A percentile compares a stretch with the other conserved stretches of the same genome.
Conservation (phyloP, 2,888 invertebrate genomes). For the Leucozona laternaria region DNA sequence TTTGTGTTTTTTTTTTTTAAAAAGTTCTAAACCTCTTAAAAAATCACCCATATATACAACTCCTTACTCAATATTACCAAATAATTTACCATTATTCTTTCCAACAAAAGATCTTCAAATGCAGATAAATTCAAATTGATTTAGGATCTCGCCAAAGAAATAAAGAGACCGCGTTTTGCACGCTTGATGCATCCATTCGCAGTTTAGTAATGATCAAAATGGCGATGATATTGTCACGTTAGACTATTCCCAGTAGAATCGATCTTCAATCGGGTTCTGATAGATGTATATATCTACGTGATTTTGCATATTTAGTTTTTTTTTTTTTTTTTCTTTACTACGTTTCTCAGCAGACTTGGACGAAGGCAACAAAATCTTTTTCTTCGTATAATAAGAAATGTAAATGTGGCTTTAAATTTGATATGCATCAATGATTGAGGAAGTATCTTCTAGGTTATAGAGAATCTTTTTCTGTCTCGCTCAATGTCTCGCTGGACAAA, state of each 20-base stretch:
- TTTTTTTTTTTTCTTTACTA: not conserved
- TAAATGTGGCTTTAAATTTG: conserved; percentile 69
- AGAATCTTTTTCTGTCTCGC: not conserved
- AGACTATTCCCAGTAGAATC: conserved; percentile 36
- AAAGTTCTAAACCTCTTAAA: too few relatives aligned
- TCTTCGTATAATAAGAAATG: conserved; percentile 57
- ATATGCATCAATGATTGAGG: conserved; percentile 75
- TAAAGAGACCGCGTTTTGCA: conserved; percentile 34
- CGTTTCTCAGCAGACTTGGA: not conserved
- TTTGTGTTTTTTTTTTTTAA: too few relatives aligned
- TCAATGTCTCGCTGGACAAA: conserved; percentile 9
- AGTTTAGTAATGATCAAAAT: conserved; percentile 48
- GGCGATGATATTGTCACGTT: conserved; percentile 66
- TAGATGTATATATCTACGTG: not conserved
- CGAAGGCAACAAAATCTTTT: conserved; percentile 2
- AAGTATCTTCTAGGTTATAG: conserved; percentile 52
- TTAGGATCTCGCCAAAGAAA: conserved; percentile 58
- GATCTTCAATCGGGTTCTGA: conserved; percentile 33
- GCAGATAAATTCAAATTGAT: conserved; percentile 68
- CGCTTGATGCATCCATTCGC: conserved; percentile 43
- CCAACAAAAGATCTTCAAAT: conserved; percentile 60
- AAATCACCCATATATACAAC: too few relatives aligned
- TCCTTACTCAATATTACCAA: conserved; percentile 32
- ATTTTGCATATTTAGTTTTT: not conserved
- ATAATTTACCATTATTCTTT: conserved; percentile 34